phyloP scores from a whole-genome alignment of 2,797 vertebrate species.

The Lophius americanus region DNA sequence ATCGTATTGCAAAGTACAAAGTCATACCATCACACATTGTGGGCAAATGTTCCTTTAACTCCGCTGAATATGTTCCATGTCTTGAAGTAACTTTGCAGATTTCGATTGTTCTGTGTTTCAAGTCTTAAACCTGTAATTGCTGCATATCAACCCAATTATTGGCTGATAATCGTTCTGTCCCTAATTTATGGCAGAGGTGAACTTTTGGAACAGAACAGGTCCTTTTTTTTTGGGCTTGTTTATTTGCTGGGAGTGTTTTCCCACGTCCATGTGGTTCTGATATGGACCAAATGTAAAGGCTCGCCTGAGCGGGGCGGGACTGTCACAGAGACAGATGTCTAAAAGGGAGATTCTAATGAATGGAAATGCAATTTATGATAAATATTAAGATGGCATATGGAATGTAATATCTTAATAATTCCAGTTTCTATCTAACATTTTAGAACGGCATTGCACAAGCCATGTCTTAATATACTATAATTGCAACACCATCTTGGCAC shows the following conservation, averaged over 20 bases:
- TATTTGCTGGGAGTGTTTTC: constrained; percentile 67
- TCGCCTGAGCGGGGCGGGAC: constrained; percentile 28
- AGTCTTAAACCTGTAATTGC: no score
- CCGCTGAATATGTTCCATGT: no score
- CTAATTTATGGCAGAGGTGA: constrained; percentile 1
- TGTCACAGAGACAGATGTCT: constrained; percentile 25
- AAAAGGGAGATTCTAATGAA: constrained; percentile 41
- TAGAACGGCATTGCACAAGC: constrained; percentile 20
- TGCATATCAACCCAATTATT: no score
- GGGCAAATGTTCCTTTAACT: no score
- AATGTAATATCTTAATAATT: constrained; percentile 26
- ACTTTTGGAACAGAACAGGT: constrained; percentile 25
- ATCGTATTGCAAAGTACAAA: no score
- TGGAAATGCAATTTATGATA: constrained; percentile 24
- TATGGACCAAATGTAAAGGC: constrained; percentile 59
- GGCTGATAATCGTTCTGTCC: no score
- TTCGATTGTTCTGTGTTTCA: no score
- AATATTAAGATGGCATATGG: constrained; percentile 21
- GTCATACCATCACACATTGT: constrained; percentile 16
- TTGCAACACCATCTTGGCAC: constrained; percentile 36
- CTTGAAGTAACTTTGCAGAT: no score
- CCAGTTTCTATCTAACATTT: constrained; percentile 18
- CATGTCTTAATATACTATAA: constrained; percentile 27
- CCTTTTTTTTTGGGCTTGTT: constrained; percentile 50
- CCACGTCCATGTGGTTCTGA: constrained; percentile 72